These are phyloP conservation scores for Tricholaema leucomelas DNA, from an alignment of 2,113 vertebrate genomes.

Conservation along the genomic window DNA sequence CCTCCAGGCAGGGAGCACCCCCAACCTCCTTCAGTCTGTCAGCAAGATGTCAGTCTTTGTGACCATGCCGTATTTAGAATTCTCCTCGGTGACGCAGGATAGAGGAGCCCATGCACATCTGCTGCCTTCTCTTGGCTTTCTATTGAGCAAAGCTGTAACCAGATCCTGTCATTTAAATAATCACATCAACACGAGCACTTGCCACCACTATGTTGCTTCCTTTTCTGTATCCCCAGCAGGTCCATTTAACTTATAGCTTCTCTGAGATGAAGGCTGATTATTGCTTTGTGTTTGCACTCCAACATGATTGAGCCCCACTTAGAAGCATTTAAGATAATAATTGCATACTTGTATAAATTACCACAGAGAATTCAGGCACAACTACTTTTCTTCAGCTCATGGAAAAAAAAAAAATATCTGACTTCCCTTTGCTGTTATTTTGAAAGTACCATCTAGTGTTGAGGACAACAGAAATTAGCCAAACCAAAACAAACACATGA, in stretches of 20 bases:
- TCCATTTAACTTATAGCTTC: background rate
- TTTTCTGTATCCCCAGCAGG: background rate
- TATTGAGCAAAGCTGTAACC: background rate
- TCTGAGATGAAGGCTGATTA: background rate
- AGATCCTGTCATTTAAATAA: background rate
- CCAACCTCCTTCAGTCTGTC: background rate
- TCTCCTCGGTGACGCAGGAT: background rate
- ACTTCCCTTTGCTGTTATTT: background rate
- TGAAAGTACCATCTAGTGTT: background rate
- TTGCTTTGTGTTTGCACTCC: conserved; percentile 6
- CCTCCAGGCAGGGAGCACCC: too few species aligned
- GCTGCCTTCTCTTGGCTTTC: background rate
- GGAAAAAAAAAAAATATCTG: background rate
- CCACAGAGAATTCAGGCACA: background rate
- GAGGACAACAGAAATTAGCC: background rate
- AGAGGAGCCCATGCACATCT: background rate
- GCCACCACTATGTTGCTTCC: background rate
- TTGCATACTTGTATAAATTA: conserved; percentile 14
- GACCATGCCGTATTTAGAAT: background rate
- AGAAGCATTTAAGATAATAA: background rate
- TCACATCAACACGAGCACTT: background rate
- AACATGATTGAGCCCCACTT: background rate
- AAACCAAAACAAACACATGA: background rate
- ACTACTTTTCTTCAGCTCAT: background rate
- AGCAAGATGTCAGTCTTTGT: background rate